Evolutionary conservation across 2,113 vertebrate species (phyloP), one percentile per base, ranked within the genome.

Genomic region (Strigops habroptila): DNA sequence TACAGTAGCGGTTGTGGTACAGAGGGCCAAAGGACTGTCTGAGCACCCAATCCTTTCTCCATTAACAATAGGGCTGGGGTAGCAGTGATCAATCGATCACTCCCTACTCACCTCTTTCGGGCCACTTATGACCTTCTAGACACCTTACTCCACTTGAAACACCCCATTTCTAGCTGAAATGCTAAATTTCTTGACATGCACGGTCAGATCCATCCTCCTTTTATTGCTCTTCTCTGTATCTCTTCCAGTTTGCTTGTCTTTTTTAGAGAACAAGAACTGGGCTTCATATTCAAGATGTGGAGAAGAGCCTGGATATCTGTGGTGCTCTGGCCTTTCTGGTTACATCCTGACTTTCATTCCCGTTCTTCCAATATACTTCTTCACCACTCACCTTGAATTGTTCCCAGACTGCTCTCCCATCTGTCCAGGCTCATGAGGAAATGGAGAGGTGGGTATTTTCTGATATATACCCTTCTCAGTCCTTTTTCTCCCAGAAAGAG

Each of bases 341-440:
- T 55, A 46, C 14, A 30, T 31, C 9, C 21, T 73, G 52, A 8
- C 16, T 77, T 67, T 31, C 37, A 68, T 73, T 75, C 51, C 46
- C 8, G 6, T 57, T 55, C 30, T 75, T 74, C 52, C 18, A 18
- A 17, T 3, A 10, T 52, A 24, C 21, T 77, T 64, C 39, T 53
- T 88, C 24, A 16, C 2, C 17, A 70, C 7, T 3, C 13, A 33
- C 14, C 18, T 30, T 28, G 43, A 55, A 14, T 1, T 73, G 6
- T 28, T 17, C 14, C 9, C 31, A 70, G 0, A 27, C 1, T 67
- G 33, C 14, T 84, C 8, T 21, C 11, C 8, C 8, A 0, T 31
- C 11, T 53, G 24, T 71, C 43, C 2, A 1, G 27, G 27, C 9
- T 90, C 4, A 1, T 4, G 4, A 6, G 18, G n/a, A 71, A 81